Percentiles rank a stretch among this genome's conserved stretches.
These are phyloP conservation scores for Calosoma granatense DNA, from an alignment of 1,140 invertebrate genomes.

Conservation along the genomic window DNA sequence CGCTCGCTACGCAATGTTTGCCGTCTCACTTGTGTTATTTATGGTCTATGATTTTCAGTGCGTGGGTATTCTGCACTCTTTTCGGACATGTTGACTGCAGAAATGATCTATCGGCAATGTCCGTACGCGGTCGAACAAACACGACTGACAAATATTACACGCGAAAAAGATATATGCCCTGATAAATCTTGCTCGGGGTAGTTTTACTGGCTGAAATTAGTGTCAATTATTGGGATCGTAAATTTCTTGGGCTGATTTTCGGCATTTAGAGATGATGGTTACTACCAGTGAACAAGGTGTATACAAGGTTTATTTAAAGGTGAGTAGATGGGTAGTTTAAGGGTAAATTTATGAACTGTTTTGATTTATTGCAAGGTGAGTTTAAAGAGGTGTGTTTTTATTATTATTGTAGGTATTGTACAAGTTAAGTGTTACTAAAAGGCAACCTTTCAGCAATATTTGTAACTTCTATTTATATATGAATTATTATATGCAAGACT, in stretches of 20 bases:
- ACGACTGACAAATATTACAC: conserved; percentile 9
- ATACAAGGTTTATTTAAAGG: no score
- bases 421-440: no score
- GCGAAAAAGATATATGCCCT: conserved; percentile 10
- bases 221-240: conserved; percentile 4
- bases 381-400: no score
- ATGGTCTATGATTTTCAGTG: conserved; percentile 3
- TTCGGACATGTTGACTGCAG: conserved; percentile 1
- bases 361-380: no score
- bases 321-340: no score
- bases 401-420: no score
- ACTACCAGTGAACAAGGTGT: no score
- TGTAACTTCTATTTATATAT: no score
- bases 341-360: no score
- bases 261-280: no score
- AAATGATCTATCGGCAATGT: conserved; percentile 11
- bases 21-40: background rate
- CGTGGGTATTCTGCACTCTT: background rate
- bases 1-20: background rate
- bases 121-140: conserved; percentile 1
- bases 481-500: no score
- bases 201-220: background rate
- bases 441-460: no score
- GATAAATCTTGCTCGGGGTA: conserved; percentile 4
- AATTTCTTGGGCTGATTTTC: background rate